Percentiles rank a stretch among this genome's conserved stretches.
Conservation (phyloP, 2,113 vertebrate genomes). For the Crotalus tigris region DNA sequence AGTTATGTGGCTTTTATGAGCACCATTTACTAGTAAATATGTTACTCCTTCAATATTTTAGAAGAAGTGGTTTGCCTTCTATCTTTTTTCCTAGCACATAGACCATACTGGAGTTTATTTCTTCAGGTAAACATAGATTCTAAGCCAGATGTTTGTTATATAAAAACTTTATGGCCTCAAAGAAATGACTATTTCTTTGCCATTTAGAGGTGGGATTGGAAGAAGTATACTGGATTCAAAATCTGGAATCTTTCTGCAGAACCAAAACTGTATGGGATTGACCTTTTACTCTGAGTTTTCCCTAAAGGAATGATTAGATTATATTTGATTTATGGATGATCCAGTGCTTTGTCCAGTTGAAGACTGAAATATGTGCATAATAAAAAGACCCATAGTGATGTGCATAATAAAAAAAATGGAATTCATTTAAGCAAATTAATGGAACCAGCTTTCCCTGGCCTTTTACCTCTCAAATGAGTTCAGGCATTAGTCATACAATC, state of each 20-base stretch:
- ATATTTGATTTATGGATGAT: background rate
- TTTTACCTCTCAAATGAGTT: background rate
- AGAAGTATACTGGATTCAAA: background rate
- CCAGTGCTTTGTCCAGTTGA: background rate
- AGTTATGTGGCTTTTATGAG: slow-evolving; percentile 10
- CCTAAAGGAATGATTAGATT: background rate
- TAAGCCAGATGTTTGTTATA: background rate
- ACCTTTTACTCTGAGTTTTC: background rate
- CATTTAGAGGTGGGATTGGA: too few relatives aligned
- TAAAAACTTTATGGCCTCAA: background rate
- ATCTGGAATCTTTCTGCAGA: background rate
- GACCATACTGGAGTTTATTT: background rate
- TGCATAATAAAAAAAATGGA: background rate
- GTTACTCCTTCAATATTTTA: background rate
- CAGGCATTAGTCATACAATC: background rate
- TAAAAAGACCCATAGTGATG: background rate
- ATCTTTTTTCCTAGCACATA: background rate
- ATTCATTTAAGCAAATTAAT: background rate
- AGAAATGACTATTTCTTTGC: background rate
- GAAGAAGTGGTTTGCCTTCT: background rate
- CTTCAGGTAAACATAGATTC: background rate
- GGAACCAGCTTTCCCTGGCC: background rate
- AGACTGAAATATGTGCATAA: background rate
- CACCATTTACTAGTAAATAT: background rate
- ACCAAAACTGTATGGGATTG: background rate